phyloP scores from a whole-genome alignment of 1,140 invertebrate genomes.

The Formica exsecta region DNA sequence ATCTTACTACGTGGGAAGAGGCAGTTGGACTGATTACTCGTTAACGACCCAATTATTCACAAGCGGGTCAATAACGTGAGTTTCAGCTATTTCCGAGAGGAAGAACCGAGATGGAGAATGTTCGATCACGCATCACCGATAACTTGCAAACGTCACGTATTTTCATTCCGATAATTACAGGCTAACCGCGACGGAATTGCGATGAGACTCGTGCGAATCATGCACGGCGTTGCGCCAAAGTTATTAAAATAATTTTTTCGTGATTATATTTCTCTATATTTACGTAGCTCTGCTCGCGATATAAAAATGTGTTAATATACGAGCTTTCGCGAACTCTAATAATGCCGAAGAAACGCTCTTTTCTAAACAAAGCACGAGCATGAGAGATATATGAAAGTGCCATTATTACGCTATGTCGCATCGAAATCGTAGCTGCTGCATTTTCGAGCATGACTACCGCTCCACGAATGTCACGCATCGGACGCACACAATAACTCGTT shows the following conservation, averaged over 20 bases:
- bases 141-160: slow-evolving; percentile 53
- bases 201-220: neutral
- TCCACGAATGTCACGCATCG: slow-evolving; percentile 15
- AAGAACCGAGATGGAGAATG: slow-evolving; percentile 15
- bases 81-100: slow-evolving; percentile 34
- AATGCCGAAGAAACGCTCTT: neutral
- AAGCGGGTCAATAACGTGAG: slow-evolving; percentile 59
- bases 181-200: neutral
- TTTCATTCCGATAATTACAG: slow-evolving; percentile 54
- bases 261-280: slow-evolving; percentile 1
- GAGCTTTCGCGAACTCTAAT: neutral
- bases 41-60: slow-evolving; percentile 71
- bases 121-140: slow-evolving; percentile 58
- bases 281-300: too few relatives aligned
- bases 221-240: neutral
- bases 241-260: neutral
- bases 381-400: neutral
- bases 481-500: slow-evolving; percentile 18
- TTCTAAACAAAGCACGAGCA: neutral
- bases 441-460: slow-evolving; percentile 4
- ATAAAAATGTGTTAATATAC: slow-evolving; percentile 18
- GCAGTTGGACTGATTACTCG: slow-evolving; percentile 41
- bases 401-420: neutral
- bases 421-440: slow-evolving; percentile 27
- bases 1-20: slow-evolving; percentile 60